A percentile compares a stretch with the other conserved stretches of the same genome.
These are phyloP conservation scores for Sycophila texana DNA, from an alignment of 2,888 invertebrate genomes.

Conservation along the genomic window DNA sequence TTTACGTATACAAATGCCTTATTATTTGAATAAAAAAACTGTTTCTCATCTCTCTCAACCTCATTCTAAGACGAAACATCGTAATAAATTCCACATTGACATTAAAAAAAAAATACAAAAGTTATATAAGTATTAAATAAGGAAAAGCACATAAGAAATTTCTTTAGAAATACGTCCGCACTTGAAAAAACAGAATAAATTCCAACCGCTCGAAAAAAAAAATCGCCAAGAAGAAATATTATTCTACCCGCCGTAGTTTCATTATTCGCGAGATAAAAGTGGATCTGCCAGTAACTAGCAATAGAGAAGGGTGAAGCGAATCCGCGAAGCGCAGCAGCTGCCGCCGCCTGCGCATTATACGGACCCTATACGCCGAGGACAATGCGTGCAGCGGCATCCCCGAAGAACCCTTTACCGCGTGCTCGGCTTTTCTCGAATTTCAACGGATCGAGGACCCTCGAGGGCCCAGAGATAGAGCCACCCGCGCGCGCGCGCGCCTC, in stretches of 20 bases:
- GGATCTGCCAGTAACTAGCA: background rate
- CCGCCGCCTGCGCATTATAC: conserved; percentile 4
- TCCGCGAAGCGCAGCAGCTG: conserved; percentile 16
- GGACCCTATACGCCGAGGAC: background rate
- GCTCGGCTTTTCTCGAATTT: conserved; percentile 36
- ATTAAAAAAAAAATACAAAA: too few species aligned
- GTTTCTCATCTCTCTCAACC: too few species aligned
- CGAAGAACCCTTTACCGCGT: conserved; percentile 24
- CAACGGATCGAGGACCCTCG: conserved; percentile 22
- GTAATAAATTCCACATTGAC: too few species aligned
- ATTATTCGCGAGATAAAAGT: background rate
- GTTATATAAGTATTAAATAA: too few species aligned
- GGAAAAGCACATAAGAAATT: too few species aligned
- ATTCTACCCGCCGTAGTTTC: background rate
- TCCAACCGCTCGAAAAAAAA: background rate
- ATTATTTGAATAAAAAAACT: too few species aligned
- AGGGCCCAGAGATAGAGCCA: background rate
- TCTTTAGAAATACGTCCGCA: too few species aligned
- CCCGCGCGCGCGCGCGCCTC: conserved; percentile 21
- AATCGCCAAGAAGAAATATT: background rate
- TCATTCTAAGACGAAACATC: too few species aligned
- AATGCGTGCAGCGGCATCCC: conserved; percentile 6
- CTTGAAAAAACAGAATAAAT: too few species aligned
- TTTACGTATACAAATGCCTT: too few species aligned
- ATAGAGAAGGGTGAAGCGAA: background rate